phyloP scores from a whole-genome alignment of 2,888 invertebrate species.

The Eristalis pertinax region DNA sequence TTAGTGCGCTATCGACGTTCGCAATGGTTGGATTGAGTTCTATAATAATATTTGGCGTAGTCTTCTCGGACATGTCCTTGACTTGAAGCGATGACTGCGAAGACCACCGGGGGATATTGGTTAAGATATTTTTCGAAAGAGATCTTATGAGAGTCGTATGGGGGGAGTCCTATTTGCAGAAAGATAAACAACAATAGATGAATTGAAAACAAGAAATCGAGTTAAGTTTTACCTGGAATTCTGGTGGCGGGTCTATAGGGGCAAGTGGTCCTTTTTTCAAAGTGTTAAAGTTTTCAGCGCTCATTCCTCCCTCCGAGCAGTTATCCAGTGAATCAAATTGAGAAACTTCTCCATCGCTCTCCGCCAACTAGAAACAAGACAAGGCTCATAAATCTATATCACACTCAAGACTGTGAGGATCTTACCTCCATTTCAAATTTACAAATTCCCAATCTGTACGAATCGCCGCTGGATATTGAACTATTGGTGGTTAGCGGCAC shows the following conservation, averaged over 20 bases:
- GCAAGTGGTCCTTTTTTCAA: constrained; percentile 90
- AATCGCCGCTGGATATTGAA: constrained; percentile 81
- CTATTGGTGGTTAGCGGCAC: constrained; percentile 81
- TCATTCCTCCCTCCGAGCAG: constrained; percentile 88
- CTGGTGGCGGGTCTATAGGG: constrained; percentile 90
- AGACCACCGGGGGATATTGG: constrained; percentile 78
- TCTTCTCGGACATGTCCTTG: constrained; percentile 74
- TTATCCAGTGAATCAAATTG: constrained; percentile 90
- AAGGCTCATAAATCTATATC: not conserved
- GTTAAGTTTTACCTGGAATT: constrained; percentile 86
- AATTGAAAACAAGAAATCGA: not conserved
- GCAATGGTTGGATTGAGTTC: constrained; percentile 57
- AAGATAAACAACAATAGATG: not conserved
- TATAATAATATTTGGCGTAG: constrained; percentile 65
- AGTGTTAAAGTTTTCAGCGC: constrained; percentile 91
- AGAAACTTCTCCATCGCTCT: constrained; percentile 92
- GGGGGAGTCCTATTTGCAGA: constrained; percentile 77
- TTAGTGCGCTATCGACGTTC: constrained; percentile 74
- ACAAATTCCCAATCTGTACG: constrained; percentile 80
- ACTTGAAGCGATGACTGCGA: constrained; percentile 80
- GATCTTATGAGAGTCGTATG: constrained; percentile 80
- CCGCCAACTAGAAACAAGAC: constrained; percentile 85
- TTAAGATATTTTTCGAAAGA: constrained; percentile 78
- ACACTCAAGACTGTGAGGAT: not conserved
- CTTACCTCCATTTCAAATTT: constrained; percentile 81